Conservation (phyloP, 2,797 vertebrate genomes). For the Triplophysa yarkandensis region DNA sequence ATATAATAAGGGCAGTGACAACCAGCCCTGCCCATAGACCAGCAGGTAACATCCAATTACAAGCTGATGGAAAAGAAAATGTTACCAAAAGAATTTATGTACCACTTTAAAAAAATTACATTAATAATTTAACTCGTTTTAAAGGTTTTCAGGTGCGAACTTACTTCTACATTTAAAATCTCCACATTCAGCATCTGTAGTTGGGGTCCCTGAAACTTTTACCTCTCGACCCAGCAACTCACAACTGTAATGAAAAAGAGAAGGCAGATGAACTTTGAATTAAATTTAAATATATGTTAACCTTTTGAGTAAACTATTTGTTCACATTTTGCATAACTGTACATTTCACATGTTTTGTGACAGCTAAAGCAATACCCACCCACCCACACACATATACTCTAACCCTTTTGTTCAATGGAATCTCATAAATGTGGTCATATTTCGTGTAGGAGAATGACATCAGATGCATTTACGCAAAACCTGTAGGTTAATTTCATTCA, state of each 20-base stretch:
- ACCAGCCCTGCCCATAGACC: slow-evolving; percentile 69
- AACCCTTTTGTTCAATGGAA: slow-evolving; percentile 14
- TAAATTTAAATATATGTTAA: background rate
- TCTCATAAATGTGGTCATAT: background rate
- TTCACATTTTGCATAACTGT: background rate
- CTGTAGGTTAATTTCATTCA: background rate
- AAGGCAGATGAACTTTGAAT: background rate
- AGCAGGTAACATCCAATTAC: slow-evolving; percentile 67
- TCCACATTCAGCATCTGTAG: slow-evolving; percentile 24
- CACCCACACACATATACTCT: background rate
- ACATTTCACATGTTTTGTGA: background rate
- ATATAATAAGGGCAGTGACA: slow-evolving; percentile 58
- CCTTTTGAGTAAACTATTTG: background rate
- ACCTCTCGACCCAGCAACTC: background rate
- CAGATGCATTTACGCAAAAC: background rate
- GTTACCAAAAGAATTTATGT: background rate
- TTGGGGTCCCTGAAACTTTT: background rate
- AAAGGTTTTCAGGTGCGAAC: background rate
- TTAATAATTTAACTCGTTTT: too few relatives aligned
- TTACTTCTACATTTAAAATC: slow-evolving; percentile 6
- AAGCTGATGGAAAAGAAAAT: slow-evolving; percentile 54
- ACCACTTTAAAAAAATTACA: background rate
- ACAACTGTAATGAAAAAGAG: slow-evolving; percentile 32
- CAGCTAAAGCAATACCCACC: slow-evolving; percentile 8
- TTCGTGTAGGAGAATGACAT: slow-evolving; percentile 18